A percentile compares a stretch with the other conserved stretches of the same genome.
Conservation (phyloP, 2,113 vertebrate genomes). For the Carassius carassius region DNA sequence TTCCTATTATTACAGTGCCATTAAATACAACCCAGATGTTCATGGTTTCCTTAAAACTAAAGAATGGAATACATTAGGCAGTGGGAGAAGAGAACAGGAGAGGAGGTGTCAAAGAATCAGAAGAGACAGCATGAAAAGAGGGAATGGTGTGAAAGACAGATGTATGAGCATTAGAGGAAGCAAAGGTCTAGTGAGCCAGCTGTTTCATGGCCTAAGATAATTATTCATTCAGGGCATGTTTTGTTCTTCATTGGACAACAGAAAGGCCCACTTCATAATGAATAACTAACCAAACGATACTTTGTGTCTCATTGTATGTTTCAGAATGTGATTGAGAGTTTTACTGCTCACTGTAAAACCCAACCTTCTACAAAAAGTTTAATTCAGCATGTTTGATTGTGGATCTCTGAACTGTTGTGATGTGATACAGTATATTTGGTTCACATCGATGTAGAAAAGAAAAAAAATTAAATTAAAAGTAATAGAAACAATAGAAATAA, state of each 20-base stretch:
- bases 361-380: not conserved
- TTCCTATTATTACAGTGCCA: not conserved
- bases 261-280: slow-evolving; percentile 7
- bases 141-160: slow-evolving; percentile 1
- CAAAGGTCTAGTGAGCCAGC: slow-evolving; percentile 1
- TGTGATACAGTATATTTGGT: not conserved
- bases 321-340: not conserved
- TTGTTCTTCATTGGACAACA: slow-evolving; percentile 11
- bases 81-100: not conserved
- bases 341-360: not conserved
- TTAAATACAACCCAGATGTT: not conserved
- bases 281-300: not conserved
- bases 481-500: not conserved
- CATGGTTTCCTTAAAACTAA: not conserved
- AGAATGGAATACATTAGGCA: not conserved
- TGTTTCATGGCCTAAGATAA: slow-evolving; percentile 14
- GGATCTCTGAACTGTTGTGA: not conserved
- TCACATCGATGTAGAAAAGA: not conserved
- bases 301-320: not conserved
- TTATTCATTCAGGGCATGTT: slow-evolving; percentile 3
- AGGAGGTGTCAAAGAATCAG: not conserved
- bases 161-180: slow-evolving; percentile 21
- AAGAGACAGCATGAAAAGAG: slow-evolving; percentile 5
- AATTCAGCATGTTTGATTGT: not conserved
- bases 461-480: not conserved